Evolutionary conservation across 2,113 vertebrate genomes (phyloP).

Genomic region (Alouatta palliata): DNA sequence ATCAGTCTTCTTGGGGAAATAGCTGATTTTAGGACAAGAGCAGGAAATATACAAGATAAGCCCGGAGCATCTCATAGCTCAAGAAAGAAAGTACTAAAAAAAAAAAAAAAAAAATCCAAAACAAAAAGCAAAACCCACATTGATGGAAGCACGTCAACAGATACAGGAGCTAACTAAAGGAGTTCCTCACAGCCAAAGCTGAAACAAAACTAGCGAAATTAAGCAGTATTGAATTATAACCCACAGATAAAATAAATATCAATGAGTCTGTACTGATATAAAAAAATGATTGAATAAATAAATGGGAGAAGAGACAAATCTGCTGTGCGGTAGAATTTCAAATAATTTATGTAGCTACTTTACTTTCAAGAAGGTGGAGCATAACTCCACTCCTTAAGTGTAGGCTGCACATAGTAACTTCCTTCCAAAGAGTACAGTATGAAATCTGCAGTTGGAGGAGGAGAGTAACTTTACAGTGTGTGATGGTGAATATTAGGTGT

Average conservation of each 20-base stretch:
- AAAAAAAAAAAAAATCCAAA: not conserved
- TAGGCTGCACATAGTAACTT: not conserved
- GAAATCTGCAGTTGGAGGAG: too few species aligned
- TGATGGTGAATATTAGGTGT: too few species aligned
- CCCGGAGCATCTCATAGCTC: not conserved
- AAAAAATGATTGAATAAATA: not conserved
- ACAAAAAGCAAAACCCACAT: not conserved
- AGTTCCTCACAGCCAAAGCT: not conserved
- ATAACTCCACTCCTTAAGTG: not conserved
- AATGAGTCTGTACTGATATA: not conserved
- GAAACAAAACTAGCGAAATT: not conserved
- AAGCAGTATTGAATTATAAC: not conserved
- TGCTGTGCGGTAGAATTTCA: not conserved
- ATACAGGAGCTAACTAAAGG: not conserved
- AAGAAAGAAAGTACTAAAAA: not conserved
- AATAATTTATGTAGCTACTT: not conserved
- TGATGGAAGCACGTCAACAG: not conserved
- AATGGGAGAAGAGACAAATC: not conserved
- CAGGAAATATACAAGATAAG: not conserved
- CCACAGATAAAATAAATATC: not conserved
- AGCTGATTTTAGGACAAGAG: not conserved
- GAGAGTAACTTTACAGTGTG: not conserved
- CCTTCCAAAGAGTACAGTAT: not conserved
- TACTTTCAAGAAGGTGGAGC: not conserved
- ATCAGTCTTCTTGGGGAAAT: not conserved